Conservation (phyloP, 2,797 vertebrate genomes). For the Falco naumanni region DNA sequence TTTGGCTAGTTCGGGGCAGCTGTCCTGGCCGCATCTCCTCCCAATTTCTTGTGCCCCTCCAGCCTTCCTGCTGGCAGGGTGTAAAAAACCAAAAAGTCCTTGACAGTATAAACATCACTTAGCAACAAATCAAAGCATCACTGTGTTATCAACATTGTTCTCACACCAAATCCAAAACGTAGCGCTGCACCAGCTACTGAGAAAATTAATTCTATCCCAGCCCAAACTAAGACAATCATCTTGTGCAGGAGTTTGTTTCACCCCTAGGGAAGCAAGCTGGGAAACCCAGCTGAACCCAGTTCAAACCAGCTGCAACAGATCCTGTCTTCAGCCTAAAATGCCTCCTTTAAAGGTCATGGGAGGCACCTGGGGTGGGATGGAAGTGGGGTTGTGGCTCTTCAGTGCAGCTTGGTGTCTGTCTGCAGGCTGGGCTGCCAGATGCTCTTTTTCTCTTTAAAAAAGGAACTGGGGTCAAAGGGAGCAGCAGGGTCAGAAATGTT, state of each 20-base stretch:
- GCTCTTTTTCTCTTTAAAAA: not conserved
- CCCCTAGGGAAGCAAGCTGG: not conserved
- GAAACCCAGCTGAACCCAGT: not conserved
- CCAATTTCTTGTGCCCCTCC: too few species aligned
- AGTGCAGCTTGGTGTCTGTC: not conserved
- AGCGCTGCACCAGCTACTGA: too few species aligned
- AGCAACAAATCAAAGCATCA: too few species aligned
- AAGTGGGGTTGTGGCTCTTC: not conserved
- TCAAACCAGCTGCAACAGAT: not conserved
- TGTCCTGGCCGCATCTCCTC: too few species aligned
- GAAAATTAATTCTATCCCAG: too few species aligned
- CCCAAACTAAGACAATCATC: not conserved
- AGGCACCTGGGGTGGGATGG: not conserved
- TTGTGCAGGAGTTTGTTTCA: not conserved
- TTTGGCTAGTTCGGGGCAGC: too few species aligned
- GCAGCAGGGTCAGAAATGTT: not conserved
- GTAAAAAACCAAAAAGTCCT: too few species aligned
- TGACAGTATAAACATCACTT: too few species aligned
- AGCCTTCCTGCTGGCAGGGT: too few species aligned
- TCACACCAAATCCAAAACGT: too few species aligned
- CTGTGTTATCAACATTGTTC: too few species aligned
- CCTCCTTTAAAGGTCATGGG: not conserved
- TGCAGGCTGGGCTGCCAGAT: not conserved
- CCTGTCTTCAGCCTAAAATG: not conserved
- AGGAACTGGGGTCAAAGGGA: not conserved